Evolutionary conservation across 2,113 vertebrate genomes (phyloP).

Genomic region (Limanda limanda): DNA sequence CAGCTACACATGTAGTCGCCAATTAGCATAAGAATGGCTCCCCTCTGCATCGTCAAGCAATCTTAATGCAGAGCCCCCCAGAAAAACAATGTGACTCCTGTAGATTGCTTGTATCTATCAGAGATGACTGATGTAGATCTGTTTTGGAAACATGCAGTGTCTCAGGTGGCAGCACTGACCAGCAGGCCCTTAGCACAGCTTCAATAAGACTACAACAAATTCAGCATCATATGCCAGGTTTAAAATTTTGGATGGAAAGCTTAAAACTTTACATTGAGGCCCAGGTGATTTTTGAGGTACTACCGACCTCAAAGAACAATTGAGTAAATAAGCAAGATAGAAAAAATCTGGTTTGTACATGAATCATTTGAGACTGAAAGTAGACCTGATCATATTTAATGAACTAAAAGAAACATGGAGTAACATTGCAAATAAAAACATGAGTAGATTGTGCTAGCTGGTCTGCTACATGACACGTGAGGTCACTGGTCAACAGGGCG

Average conservation of each 20-base stretch:
- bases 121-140: constrained; percentile 76
- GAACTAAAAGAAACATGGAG: background rate
- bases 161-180: constrained; percentile 41
- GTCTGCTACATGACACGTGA: constrained; percentile 3
- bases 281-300: background rate
- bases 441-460: background rate
- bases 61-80: constrained; percentile 17
- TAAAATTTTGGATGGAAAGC: background rate
- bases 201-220: background rate
- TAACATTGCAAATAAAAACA: constrained; percentile 4
- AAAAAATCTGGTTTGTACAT: background rate
- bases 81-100: constrained; percentile 67
- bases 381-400: background rate
- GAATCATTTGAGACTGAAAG: background rate
- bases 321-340: background rate
- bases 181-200: background rate
- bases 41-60: constrained; percentile 37
- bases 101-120: constrained; percentile 80
- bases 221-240: background rate
- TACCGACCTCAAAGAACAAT: background rate
- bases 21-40: constrained; percentile 78
- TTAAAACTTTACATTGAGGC: too few relatives aligned
- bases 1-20: constrained; percentile 25
- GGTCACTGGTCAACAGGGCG: constrained; percentile 18
- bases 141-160: constrained; percentile 77